phyloP scores from a whole-genome alignment of 64 coral and sea anemone genomes.

The Montipora efflorescens region DNA sequence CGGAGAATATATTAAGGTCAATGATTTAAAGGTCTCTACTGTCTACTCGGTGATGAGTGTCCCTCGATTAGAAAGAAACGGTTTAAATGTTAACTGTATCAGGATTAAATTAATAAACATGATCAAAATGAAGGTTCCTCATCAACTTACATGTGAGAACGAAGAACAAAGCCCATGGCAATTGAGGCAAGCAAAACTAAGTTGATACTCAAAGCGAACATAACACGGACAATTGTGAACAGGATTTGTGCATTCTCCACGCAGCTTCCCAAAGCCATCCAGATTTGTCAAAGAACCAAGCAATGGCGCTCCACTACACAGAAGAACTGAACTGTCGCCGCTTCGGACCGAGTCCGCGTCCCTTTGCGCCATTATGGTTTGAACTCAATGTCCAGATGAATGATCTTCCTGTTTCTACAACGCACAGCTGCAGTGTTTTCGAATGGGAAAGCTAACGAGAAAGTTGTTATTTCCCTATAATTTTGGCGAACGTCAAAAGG shows the following conservation, averaged over 20 bases:
- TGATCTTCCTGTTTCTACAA: not conserved
- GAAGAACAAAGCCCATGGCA: slow-evolving; percentile 85
- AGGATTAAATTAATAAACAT: too few species aligned
- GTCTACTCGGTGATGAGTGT: too few species aligned
- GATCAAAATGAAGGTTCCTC: not conserved
- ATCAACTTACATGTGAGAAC: slow-evolving; percentile 81
- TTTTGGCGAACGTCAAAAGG: not conserved
- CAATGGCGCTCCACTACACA: slow-evolving; percentile 64
- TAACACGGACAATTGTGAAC: slow-evolving; percentile 73
- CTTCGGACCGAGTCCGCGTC: slow-evolving; percentile 38
- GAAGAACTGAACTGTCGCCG: slow-evolving; percentile 76
- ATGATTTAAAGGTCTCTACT: too few species aligned
- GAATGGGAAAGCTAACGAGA: not conserved
- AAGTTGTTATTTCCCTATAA: not conserved
- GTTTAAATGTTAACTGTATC: too few species aligned
- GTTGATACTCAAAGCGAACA: slow-evolving; percentile 90
- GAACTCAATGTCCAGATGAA: not conserved
- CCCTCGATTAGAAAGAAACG: too few species aligned
- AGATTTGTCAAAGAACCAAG: slow-evolving; percentile 83
- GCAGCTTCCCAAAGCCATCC: slow-evolving; percentile 80
- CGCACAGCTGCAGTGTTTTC: not conserved
- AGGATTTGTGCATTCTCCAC: slow-evolving; percentile 85
- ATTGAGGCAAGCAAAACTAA: slow-evolving; percentile 86
- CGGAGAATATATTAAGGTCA: too few species aligned
- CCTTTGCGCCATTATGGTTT: not conserved